Base-by-base conservation (phyloP, 2,113 vertebrate genomes). In the Porphyrio hochstetteri region DNA sequence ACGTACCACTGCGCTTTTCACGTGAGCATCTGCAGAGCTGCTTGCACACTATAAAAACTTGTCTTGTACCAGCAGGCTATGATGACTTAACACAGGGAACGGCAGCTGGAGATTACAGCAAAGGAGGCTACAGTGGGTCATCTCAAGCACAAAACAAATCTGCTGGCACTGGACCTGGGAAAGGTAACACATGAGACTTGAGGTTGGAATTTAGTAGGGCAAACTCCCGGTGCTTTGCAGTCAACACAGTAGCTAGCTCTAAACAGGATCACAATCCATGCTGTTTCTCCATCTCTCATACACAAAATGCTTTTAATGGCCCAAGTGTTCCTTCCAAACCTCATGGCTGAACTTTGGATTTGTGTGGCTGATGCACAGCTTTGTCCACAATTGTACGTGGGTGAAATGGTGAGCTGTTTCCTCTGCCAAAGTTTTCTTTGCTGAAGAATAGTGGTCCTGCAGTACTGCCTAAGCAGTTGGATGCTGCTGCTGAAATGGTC, bases 81-180 rank as follows among this genome's bases (percentile, higher is more conserved):
- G 99, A 99, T 55, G 99, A 99, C 97, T 97, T 99, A 97, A 98
- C 98, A 59, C 99, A 99, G 98, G 99, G 98, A 96, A 98, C 99
- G 6, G 98, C 98, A 69, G 98, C 98, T 78, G 99, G 98, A 72
- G 99, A 99, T 92, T 99, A 99, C 98, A 98, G 97, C 97, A 99
- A 99, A 98, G 98, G 99, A 96, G 98, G 98, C 94, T 99, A 99
- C 96, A 98, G 98, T 97, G 98, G 98, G 90, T 98, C 98, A 95
- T 98, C 98, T 80, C 99, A 99, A 98, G 98, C 99, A 97, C 98
- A 99, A 98, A 98, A 97, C 98, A 99, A 99, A 97, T 97, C 99
- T 94, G 96, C 98, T 90, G 98, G 98, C 95, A 97, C 98, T 96
- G 99, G 98, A 97, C 98, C 99, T 94, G 99, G 98, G 96, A 99